A percentile compares a stretch with the other conserved stretches of the same genome.
phyloP scores from a whole-genome alignment of 2,888 invertebrate species.

The Tetanocera ferruginea region DNA sequence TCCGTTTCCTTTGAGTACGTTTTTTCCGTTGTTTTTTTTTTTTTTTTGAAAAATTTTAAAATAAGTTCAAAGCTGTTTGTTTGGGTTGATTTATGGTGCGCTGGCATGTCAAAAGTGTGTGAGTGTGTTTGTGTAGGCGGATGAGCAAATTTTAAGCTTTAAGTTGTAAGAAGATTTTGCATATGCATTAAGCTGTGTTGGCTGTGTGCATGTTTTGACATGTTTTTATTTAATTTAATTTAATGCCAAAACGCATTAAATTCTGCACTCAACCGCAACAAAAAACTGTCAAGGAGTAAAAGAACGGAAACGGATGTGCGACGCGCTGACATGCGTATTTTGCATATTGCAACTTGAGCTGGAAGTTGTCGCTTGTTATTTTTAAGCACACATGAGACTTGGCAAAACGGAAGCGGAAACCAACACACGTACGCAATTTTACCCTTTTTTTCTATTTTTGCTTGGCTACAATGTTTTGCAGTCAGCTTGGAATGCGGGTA shows the following conservation, averaged over 20 bases:
- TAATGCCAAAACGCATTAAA: slow-evolving; percentile 19
- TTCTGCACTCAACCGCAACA: slow-evolving; percentile 27
- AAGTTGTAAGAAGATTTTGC: neutral
- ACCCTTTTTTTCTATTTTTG: slow-evolving; percentile 42
- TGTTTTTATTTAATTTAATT: neutral
- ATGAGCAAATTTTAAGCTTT: neutral
- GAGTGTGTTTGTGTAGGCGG: neutral
- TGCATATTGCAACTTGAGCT: neutral
- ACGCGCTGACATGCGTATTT: slow-evolving; percentile 6
- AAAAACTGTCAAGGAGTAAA: neutral
- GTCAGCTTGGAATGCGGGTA: neutral
- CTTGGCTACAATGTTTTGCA: neutral
- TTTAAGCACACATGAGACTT: neutral
- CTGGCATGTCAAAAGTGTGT: neutral
- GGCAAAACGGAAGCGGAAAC: slow-evolving; percentile 17
- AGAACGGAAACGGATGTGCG: slow-evolving; percentile 13
- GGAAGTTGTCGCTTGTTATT: neutral
- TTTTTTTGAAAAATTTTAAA: slow-evolving; percentile 22
- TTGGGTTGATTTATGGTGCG: slow-evolving; percentile 25
- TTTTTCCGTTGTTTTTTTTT: no score
- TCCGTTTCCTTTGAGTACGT: slow-evolving; percentile 20
- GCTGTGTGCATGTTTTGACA: neutral
- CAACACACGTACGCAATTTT: slow-evolving; percentile 30
- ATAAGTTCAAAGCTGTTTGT: slow-evolving; percentile 28
- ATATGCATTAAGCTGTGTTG: neutral